Evolutionary conservation across 1,140 invertebrate species (phyloP).

Genomic region (Mycetomoellerius zeteki): DNA sequence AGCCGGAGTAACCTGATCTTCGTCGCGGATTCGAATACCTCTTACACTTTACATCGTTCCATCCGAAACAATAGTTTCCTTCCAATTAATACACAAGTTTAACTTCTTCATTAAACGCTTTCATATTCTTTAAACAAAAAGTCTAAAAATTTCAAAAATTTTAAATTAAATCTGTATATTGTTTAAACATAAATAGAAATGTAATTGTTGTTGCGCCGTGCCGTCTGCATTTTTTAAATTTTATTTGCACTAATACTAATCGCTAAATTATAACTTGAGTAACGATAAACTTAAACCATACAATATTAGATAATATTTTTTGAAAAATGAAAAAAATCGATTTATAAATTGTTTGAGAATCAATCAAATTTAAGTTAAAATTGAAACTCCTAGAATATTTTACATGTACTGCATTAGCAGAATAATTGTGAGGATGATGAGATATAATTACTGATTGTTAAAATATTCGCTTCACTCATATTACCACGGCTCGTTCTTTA

Average conservation of each 20-base stretch:
- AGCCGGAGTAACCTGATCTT: slow-evolving; percentile 82
- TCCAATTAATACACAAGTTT: slow-evolving; percentile 14
- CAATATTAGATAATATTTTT: background rate
- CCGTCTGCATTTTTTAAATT: background rate
- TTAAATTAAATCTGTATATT: background rate
- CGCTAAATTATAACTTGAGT: background rate
- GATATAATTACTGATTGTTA: slow-evolving; percentile 26
- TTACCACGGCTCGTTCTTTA: background rate
- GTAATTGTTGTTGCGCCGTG: background rate
- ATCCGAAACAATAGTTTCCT: slow-evolving; percentile 32
- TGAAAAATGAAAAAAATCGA: background rate
- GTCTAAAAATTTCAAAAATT: background rate
- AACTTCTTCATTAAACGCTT: background rate
- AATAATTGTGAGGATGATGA: background rate
- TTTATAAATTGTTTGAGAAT: background rate
- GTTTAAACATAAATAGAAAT: background rate
- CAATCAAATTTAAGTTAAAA: background rate
- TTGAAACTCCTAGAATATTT: background rate
- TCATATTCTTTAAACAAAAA: background rate
- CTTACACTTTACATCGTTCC: slow-evolving; percentile 67
- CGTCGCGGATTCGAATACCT: slow-evolving; percentile 80
- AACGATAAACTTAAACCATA: background rate
- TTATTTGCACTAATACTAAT: background rate
- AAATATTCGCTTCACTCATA: slow-evolving; percentile 1
- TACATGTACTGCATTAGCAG: background rate